Percentiles rank a stretch among this genome's conserved stretches.
Conservation (phyloP, 2,888 invertebrate species). For the Criorhina ranunculi region DNA sequence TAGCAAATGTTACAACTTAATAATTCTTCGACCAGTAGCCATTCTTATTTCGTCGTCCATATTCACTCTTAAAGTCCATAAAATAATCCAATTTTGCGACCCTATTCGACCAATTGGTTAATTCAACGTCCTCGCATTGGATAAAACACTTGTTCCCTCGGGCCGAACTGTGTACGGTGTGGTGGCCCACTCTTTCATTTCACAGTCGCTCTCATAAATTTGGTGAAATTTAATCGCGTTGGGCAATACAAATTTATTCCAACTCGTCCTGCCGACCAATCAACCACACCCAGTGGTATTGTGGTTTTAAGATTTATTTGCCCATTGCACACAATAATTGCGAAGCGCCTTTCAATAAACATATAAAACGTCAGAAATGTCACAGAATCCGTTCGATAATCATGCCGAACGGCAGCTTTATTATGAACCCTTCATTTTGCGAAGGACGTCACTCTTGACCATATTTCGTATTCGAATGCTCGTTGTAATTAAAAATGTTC, state of each 20-base stretch:
- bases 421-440: slow-evolving; percentile 35
- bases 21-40: no score
- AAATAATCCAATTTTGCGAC: slow-evolving; percentile 26
- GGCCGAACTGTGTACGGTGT: no score
- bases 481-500: slow-evolving; percentile 59
- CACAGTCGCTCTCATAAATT: slow-evolving; percentile 38
- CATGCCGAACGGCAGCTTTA: slow-evolving; percentile 56
- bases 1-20: no score
- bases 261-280: slow-evolving; percentile 22
- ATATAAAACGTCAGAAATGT: slow-evolving; percentile 47
- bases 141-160: slow-evolving; percentile 7
- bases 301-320: slow-evolving; percentile 65
- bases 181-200: slow-evolving; percentile 18
- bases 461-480: slow-evolving; percentile 39
- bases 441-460: slow-evolving; percentile 42
- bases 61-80: slow-evolving; percentile 13
- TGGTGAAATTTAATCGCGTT: slow-evolving; percentile 7
- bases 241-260: slow-evolving; percentile 30
- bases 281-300: slow-evolving; percentile 49
- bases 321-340: slow-evolving; percentile 64
- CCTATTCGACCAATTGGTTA: neutral
- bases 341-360: slow-evolving; percentile 59
- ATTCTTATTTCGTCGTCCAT: neutral
- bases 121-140: neutral
- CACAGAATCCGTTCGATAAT: slow-evolving; percentile 53